These are phyloP conservation scores for Paracanthobrama guichenoti DNA, from an alignment of 2,113 vertebrate genomes.

Conservation along the genomic window DNA sequence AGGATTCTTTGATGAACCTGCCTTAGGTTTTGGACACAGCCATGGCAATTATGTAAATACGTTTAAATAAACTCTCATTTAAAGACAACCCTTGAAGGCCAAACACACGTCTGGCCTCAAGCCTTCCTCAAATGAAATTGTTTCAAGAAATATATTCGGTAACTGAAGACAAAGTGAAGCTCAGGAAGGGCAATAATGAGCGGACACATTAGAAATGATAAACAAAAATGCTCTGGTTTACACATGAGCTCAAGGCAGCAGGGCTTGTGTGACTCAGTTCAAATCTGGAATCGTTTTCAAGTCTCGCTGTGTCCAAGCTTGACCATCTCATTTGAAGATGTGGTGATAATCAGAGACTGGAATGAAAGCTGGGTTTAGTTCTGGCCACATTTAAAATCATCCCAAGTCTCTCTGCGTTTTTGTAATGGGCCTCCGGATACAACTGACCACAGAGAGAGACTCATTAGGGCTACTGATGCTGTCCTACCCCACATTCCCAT, in stretches of 20 bases:
- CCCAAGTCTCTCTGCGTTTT: conserved; percentile 29
- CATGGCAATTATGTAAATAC: conserved; percentile 4
- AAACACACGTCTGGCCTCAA: background rate
- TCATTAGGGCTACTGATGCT: conserved; percentile 29
- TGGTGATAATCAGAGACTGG: conserved; percentile 6
- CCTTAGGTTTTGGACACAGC: background rate
- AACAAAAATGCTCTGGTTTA: conserved; percentile 9
- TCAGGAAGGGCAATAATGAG: conserved; percentile 27
- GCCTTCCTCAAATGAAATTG: background rate
- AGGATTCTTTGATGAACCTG: background rate
- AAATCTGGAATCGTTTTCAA: conserved; percentile 52
- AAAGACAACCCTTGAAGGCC: background rate
- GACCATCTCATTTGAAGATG: conserved; percentile 51
- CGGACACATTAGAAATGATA: conserved; percentile 34
- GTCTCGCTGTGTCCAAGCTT: conserved; percentile 45
- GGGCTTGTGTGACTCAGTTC: background rate
- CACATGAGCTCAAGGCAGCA: conserved; percentile 12
- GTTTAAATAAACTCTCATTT: conserved; percentile 10
- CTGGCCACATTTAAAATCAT: conserved; percentile 43
- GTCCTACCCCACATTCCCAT: conserved; percentile 23
- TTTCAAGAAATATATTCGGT: conserved; percentile 17
- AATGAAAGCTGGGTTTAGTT: conserved; percentile 24
- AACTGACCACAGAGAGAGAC: conserved; percentile 42
- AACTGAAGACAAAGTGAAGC: conserved; percentile 5
- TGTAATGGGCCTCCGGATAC: conserved; percentile 40